phyloP scores from a whole-genome alignment of 2,797 vertebrate genomes.

The Hippoglossus hippoglossus region DNA sequence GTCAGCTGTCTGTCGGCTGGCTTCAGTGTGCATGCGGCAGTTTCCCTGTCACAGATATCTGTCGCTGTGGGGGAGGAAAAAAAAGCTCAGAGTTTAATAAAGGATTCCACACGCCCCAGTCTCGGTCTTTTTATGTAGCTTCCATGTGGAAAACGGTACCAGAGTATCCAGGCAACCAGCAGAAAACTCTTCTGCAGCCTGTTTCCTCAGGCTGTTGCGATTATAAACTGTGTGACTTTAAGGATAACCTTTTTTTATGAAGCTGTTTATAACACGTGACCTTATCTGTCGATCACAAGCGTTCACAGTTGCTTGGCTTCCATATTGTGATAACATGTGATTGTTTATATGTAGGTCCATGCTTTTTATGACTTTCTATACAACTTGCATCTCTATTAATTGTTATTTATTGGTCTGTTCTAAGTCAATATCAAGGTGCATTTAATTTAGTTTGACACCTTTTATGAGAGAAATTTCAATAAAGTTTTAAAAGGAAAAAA shows the following conservation, averaged over 20 bases:
- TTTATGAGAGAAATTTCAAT: constrained; percentile 1
- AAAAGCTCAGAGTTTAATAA: constrained; percentile 21
- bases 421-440: constrained; percentile 9
- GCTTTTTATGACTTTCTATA: neutral
- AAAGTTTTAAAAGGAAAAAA: constrained; percentile 3
- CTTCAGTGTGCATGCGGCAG: neutral
- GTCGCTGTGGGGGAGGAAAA: constrained; percentile 1
- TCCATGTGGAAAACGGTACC: constrained; percentile 29
- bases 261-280: neutral
- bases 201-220: constrained; percentile 16
- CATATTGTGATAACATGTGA: neutral
- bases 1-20: neutral
- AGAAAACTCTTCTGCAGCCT: constrained; percentile 19
- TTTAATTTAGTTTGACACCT: constrained; percentile 14
- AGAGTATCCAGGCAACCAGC: constrained; percentile 36
- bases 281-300: constrained; percentile 11
- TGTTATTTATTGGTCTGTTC: constrained; percentile 13
- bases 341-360: neutral
- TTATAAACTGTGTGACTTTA: constrained; percentile 24
- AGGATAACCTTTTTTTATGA: neutral
- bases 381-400: constrained; percentile 4
- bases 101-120: constrained; percentile 35
- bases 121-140: constrained; percentile 26
- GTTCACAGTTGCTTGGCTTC: no score
- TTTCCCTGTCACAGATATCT: constrained; percentile 29